Evolutionary conservation across 2,888 invertebrate genomes (phyloP), one percentile per base, ranked within the genome.

Genomic region (Drosophila silvestris): DNA sequence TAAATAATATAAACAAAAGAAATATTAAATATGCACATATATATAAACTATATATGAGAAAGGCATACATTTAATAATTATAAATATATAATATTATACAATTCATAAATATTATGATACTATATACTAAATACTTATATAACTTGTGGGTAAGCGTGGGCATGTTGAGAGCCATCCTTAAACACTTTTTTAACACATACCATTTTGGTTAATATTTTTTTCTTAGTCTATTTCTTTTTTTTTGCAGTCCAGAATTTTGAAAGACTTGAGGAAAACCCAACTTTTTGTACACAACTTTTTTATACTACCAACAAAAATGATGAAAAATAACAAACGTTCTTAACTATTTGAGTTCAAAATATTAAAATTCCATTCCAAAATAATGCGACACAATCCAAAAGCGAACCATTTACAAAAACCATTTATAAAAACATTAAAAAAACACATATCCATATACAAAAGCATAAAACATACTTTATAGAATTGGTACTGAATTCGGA

Each of bases 361-460:
- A 26, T 54, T 51, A 16, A 62, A 64, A 59, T 51, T 71, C 60
- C 79, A 79, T 79, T 81, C 81, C 81, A 71, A 63, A 47, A 26
- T 28, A 62, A 67, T 60, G 60, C 44, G 37, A 61, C 44, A 70
- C 59, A 67, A 67, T 65, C 58, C 54, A 53, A 67, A 59, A 60
- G 52, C 44, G 41, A 64, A 71, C 62, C 74, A 66, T 66, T 63
- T 67, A 74, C 66, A 69, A 47, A 47, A 64, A 71, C 62, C 62
- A 66, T 66, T 63, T 67, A 74, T 63, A 69, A 47, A 47, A 47
- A 33, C 47, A 47, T 51, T 65, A 47, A 47, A 39, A 50, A n/a
- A 26, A 47, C 74, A 79, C 79, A 81, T 79, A 79, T 79, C 79
- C 79, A 79, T 66, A 53, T 71, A 60, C 54, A 74, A 56, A 59